Percentiles rank a stretch among this genome's conserved stretches.
phyloP scores from a whole-genome alignment of 2,797 vertebrate species.

The Tokudaia tokunoshimensis region DNA sequence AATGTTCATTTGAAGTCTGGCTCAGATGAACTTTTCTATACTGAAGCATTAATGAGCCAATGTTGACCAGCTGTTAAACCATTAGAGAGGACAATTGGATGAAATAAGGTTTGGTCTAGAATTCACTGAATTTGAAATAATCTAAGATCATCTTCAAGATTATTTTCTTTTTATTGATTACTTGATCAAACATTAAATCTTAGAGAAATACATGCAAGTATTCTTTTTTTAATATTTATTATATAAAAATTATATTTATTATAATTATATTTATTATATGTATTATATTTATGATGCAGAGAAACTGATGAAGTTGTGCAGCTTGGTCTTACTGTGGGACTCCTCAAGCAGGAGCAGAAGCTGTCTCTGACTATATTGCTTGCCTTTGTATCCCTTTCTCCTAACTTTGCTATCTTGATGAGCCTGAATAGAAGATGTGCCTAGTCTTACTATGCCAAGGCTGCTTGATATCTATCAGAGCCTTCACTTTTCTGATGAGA shows the following conservation, averaged over 20 bases:
- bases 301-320: neutral
- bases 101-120: neutral
- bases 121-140: neutral
- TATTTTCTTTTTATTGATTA: neutral
- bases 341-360: neutral
- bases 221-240: too few species aligned
- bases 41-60: neutral
- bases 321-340: neutral
- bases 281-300: too few species aligned
- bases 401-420: neutral
- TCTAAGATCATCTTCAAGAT: neutral
- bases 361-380: neutral
- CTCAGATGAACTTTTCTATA: neutral
- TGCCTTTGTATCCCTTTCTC: neutral
- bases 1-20: neutral
- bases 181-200: neutral
- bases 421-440: neutral
- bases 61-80: neutral
- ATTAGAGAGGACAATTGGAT: neutral
- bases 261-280: too few species aligned
- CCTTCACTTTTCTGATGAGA: neutral
- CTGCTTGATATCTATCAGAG: neutral
- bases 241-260: too few species aligned
- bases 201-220: neutral
- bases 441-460: neutral